Base-by-base conservation (phyloP, 2,888 invertebrate genomes). In the Pecten maximus region DNA sequence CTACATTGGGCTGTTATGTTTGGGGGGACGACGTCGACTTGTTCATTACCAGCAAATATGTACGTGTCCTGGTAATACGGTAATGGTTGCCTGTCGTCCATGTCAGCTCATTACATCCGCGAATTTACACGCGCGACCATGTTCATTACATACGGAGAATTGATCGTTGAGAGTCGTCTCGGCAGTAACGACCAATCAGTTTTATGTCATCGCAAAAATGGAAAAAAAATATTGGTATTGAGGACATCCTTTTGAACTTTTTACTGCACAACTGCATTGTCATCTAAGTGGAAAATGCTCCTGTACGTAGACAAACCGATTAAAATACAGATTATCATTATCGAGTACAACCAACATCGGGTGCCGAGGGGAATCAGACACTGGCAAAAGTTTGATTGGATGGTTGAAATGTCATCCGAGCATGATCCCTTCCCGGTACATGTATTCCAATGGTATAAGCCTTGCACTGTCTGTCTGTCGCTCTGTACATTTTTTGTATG, bases 11-110 rank as follows among this genome's bases (percentile, higher is more conserved):
- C 23, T 28, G 74, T 74, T 28, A 35, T 0, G 74, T 74, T 74
- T 74, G 74, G 74, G 74, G n/a, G n/a, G 74, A 74, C 35, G 35
- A 35, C 10, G 74, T 35, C 74, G 74, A 74, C 74, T 28, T 10
- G 74, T 74, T 74, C 74, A 28, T 74, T 74, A 74, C 28, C 74
- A 28, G 10, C 74, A 74, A 74, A 74, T 2, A 74, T 74, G 74
- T 28, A 74, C 35, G 74, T 28, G 74, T 1, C 35, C 35, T 28
- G 35, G 74, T 15, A 74, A 74, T 74, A 74, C 23, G 35, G 28
- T 74, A 74, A 74, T 74, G 74, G 74, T 35, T 35, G 28, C 28
- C 74, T 35, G 28, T 74, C 74, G 74, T 74, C 74, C 74, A 74
- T 28, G 74, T 74, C 74, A 35, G 23, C 74, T 35, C 74, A 74